These are phyloP conservation scores for Aromia moschata DNA, from an alignment of 2,888 invertebrate genomes.

Conservation along the genomic window DNA sequence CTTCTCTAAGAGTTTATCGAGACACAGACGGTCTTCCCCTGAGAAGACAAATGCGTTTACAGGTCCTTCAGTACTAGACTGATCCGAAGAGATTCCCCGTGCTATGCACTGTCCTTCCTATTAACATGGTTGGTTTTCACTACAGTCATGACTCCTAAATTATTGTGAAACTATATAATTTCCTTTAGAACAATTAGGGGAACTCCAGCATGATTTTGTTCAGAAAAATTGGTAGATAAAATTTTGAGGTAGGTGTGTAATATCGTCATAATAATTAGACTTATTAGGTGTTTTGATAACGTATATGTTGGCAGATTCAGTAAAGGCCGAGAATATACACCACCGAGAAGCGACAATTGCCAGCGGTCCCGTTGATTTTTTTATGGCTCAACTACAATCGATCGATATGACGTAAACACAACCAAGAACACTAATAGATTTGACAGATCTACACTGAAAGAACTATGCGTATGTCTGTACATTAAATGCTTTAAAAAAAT, in stretches of 20 bases:
- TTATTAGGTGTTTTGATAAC: constrained; percentile 5
- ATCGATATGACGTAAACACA: too few species aligned
- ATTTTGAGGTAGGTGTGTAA: neutral
- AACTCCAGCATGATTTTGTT: constrained; percentile 9
- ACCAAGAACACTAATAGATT: too few species aligned
- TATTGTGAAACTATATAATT: neutral
- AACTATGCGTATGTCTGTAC: too few species aligned
- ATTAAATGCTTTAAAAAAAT: too few species aligned
- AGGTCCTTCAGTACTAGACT: constrained; percentile 22
- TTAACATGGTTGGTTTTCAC: constrained; percentile 1
- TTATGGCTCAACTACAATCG: too few species aligned
- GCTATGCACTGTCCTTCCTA: constrained; percentile 10
- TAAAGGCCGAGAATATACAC: too few species aligned
- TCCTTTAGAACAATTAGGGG: neutral
- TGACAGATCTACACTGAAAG: too few species aligned
- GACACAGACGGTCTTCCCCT: neutral
- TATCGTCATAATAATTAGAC: constrained; percentile 10
- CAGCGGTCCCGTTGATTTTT: too few species aligned
- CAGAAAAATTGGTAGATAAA: constrained; percentile 4
- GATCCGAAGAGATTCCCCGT: constrained; percentile 26
- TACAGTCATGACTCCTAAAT: constrained; percentile 4
- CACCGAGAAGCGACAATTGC: too few species aligned
- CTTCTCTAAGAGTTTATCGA: constrained; percentile 1
- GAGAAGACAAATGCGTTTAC: neutral
- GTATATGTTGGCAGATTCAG: constrained; percentile 8